phyloP scores from a whole-genome alignment of 1,140 invertebrate species.

The Cataglyphis hispanica region DNA sequence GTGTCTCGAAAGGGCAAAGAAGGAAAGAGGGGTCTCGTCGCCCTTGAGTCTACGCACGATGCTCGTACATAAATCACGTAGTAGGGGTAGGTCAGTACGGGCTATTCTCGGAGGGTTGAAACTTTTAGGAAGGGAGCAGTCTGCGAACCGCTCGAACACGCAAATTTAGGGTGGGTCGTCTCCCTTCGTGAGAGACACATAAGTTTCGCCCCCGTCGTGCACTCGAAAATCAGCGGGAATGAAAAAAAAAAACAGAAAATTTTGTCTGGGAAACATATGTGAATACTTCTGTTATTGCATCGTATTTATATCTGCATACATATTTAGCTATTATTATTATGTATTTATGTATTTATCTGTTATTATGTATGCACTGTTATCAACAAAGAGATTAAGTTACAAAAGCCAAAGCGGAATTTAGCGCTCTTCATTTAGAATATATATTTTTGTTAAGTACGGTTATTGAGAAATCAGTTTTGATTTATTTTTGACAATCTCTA shows the following conservation, averaged over 20 bases:
- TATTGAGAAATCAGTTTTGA: not conserved
- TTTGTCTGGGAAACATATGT: not conserved
- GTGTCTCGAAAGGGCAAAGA: conserved; percentile 75
- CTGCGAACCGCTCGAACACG: conserved; percentile 81
- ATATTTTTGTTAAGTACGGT: not conserved
- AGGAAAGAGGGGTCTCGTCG: conserved; percentile 74
- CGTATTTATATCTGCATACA: not conserved
- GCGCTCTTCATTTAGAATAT: not conserved
- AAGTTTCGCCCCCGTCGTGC: conserved; percentile 47
- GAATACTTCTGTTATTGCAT: conserved; percentile 21
- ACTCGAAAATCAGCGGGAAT: conserved; percentile 16
- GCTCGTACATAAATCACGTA: conserved; percentile 83
- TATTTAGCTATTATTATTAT: conserved; percentile 16
- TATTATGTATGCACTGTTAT: not conserved
- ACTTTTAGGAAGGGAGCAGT: conserved; percentile 81
- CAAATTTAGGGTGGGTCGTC: conserved; percentile 85
- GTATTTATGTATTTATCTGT: no score
- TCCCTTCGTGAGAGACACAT: conserved; percentile 69
- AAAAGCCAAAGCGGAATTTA: not conserved
- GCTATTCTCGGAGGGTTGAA: conserved; percentile 82
- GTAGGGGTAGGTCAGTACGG: conserved; percentile 84
- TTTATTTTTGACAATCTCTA: not conserved
- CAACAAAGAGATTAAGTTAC: not conserved
- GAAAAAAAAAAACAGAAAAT: not conserved
- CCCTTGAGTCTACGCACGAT: conserved; percentile 73